A percentile compares a stretch with the other conserved stretches of the same genome.
Evolutionary conservation across 2,113 vertebrate genomes (phyloP).

Genomic region (Cisticola juncidis): DNA sequence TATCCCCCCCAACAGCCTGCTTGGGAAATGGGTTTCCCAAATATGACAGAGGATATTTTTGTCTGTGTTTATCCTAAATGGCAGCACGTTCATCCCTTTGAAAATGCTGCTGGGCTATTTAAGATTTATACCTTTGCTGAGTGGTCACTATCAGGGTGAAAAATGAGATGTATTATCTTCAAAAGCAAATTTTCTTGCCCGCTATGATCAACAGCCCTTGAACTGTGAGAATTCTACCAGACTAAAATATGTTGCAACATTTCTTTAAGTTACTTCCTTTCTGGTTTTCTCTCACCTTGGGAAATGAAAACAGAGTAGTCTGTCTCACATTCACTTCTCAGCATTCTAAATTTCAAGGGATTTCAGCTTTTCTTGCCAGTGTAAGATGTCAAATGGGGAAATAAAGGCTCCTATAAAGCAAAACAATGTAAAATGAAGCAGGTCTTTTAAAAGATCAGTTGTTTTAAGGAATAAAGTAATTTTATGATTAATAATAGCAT

Average conservation of each 20-base stretch:
- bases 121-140: slow-evolving; percentile 54
- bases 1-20: not conserved
- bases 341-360: not conserved
- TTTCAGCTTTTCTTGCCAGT: slow-evolving; percentile 11
- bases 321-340: not conserved
- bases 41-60: slow-evolving; percentile 52
- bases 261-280: slow-evolving; percentile 55
- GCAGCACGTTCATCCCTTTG: slow-evolving; percentile 35
- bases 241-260: slow-evolving; percentile 66
- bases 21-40: slow-evolving; percentile 45
- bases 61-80: slow-evolving; percentile 61
- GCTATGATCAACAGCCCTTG: slow-evolving; percentile 61
- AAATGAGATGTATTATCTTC: slow-evolving; percentile 64
- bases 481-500: not conserved
- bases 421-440: not conserved
- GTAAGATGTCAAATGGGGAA: not conserved
- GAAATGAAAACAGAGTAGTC: slow-evolving; percentile 29
- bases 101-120: slow-evolving; percentile 47
- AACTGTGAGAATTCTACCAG: slow-evolving; percentile 53
- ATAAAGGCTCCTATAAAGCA: not conserved
- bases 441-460: not conserved
- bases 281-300: slow-evolving; percentile 48
- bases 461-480: not conserved
- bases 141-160: slow-evolving; percentile 66
- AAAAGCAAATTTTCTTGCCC: slow-evolving; percentile 65